Percentiles rank a stretch among this genome's conserved stretches.
phyloP scores from a whole-genome alignment of 2,888 invertebrate genomes.

The Meiosimyza platycephala region DNA sequence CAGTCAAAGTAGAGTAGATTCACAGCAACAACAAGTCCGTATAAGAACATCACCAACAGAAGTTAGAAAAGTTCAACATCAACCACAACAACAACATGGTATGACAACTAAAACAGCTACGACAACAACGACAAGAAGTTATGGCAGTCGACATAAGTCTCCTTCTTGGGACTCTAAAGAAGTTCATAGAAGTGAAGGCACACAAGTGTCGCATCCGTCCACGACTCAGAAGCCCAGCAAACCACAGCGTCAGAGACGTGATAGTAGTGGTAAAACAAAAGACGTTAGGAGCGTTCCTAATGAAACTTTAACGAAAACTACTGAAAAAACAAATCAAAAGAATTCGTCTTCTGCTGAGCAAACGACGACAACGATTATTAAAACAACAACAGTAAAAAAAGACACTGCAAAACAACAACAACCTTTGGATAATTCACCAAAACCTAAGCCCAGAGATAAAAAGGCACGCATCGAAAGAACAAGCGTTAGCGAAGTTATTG shows the following conservation, averaged over 20 bases:
- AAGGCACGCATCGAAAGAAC: background rate
- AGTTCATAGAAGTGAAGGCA: conserved; percentile 54
- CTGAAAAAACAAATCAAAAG: background rate
- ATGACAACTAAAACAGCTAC: conserved; percentile 60
- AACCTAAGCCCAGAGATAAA: conserved; percentile 38
- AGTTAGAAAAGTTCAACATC: conserved; percentile 43
- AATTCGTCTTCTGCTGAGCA: background rate
- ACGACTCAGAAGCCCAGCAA: conserved; percentile 35
- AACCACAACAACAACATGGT: conserved; percentile 53
- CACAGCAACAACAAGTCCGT: conserved; percentile 50
- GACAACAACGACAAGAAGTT: conserved; percentile 45
- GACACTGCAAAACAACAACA: conserved; percentile 10
- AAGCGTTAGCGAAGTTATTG: conserved; percentile 39
- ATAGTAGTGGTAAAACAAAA: conserved; percentile 38
- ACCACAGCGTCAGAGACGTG: conserved; percentile 50
- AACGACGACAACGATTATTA: conserved; percentile 12
- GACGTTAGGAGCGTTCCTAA: conserved; percentile 25
- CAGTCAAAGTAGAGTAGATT: conserved; percentile 55
- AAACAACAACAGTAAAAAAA: conserved; percentile 19
- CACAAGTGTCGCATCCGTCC: conserved; percentile 34
- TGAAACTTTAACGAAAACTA: conserved; percentile 25
- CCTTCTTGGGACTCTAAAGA: conserved; percentile 55
- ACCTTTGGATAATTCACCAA: conserved; percentile 17
- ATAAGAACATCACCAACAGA: conserved; percentile 49
- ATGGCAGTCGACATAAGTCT: conserved; percentile 52